Evolutionary conservation across 1,140 invertebrate genomes (phyloP).

Genomic region (Thrips palmi): DNA sequence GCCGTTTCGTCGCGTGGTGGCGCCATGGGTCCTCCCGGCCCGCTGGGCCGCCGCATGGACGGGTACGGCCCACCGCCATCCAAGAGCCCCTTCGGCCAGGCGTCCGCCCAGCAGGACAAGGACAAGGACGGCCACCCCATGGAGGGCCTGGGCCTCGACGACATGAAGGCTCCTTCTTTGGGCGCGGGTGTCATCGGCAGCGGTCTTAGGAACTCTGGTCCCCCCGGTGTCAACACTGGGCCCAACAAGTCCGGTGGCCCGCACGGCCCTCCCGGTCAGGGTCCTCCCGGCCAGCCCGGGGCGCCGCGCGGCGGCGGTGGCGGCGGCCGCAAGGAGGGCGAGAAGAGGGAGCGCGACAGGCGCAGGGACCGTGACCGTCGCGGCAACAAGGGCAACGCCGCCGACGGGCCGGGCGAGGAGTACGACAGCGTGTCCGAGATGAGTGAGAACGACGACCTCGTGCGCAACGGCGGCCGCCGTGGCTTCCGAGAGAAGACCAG

Average conservation of each 20-base stretch:
- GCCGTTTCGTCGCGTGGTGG: constrained; percentile 28
- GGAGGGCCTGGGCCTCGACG: too few species aligned
- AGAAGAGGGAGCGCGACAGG: too few species aligned
- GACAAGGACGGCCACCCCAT: constrained; percentile 20
- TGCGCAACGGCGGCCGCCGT: too few species aligned
- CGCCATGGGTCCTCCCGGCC: constrained; percentile 26
- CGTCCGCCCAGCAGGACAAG: constrained; percentile 19
- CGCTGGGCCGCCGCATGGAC: constrained; percentile 37
- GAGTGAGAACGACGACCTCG: background rate
- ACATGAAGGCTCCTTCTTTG: background rate
- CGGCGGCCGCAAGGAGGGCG: too few species aligned
- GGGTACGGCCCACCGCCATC: constrained; percentile 55
- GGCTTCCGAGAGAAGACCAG: too few species aligned
- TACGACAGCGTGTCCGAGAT: background rate
- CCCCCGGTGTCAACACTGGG: background rate
- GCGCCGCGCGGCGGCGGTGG: too few species aligned
- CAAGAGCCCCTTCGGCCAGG: constrained; percentile 43
- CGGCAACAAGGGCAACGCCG: background rate
- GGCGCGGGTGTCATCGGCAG: too few species aligned
- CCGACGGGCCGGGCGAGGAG: background rate
- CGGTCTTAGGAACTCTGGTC: background rate
- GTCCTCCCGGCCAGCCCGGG: background rate
- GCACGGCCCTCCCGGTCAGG: background rate
- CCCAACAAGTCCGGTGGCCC: background rate
- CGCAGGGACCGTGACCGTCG: too few species aligned